Evolutionary conservation across 2,888 invertebrate species (phyloP).

Genomic region (Bugulina stolonifera): DNA sequence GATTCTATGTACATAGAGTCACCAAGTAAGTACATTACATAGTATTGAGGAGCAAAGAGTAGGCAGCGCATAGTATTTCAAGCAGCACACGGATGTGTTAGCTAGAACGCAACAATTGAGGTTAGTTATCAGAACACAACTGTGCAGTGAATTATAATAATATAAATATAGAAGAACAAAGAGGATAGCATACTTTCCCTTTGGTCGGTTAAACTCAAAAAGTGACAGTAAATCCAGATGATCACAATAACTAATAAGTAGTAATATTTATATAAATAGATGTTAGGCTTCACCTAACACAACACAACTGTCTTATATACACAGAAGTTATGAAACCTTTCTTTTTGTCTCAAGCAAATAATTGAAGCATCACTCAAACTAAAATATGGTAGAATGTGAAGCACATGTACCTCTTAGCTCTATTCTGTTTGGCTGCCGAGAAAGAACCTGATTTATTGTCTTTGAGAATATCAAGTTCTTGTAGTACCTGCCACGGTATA

Average conservation of each 20-base stretch:
- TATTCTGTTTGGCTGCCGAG: neutral
- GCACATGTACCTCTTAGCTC: neutral
- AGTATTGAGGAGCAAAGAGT: too few relatives aligned
- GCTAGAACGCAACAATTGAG: too few relatives aligned
- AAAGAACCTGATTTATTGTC: neutral
- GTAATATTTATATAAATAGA: too few relatives aligned
- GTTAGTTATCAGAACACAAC: too few relatives aligned
- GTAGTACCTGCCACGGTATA: slow-evolving; percentile 22
- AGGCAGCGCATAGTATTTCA: too few relatives aligned
- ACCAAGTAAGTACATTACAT: too few relatives aligned
- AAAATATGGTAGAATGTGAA: neutral
- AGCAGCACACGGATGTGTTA: too few relatives aligned
- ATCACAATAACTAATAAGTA: too few relatives aligned
- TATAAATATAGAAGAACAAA: too few relatives aligned
- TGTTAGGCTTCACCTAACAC: neutral
- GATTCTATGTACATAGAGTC: too few relatives aligned
- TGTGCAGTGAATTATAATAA: too few relatives aligned
- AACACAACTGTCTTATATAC: neutral
- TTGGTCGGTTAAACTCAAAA: neutral
- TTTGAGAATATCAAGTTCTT: slow-evolving; percentile 19
- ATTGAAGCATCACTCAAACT: neutral
- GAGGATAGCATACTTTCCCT: neutral
- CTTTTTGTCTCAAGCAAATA: too few relatives aligned
- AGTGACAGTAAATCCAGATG: neutral
- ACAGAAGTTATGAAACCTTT: neutral